Percentiles rank a stretch among this genome's conserved stretches.
Conservation (phyloP, 2,797 vertebrate species). For the Xyrichtys novacula region DNA sequence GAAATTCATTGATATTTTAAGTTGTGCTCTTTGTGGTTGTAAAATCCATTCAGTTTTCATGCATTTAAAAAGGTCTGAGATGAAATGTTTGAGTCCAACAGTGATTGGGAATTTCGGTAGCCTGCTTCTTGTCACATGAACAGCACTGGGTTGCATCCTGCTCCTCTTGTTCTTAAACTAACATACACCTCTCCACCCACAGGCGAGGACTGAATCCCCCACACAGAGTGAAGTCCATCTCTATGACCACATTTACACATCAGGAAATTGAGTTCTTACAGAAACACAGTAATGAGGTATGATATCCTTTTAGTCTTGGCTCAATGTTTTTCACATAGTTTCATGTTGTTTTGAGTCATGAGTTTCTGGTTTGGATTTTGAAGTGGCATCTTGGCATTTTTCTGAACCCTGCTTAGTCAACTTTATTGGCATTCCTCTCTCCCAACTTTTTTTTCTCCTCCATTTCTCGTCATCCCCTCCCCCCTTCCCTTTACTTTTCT, state of each 20-base stretch:
- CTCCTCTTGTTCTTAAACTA: constrained; percentile 54
- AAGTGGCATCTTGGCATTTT: constrained; percentile 35
- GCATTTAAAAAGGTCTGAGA: background rate
- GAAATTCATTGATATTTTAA: too few species aligned
- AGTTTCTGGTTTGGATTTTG: constrained; percentile 30
- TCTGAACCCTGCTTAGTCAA: constrained; percentile 43
- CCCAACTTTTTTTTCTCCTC: constrained; percentile 20
- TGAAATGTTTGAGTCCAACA: background rate
- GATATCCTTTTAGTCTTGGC: background rate
- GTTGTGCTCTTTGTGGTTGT: too few species aligned
- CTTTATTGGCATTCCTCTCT: constrained; percentile 74
- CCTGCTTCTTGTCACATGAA: constrained; percentile 18
- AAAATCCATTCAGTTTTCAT: background rate
- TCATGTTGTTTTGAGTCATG: constrained; percentile 13
- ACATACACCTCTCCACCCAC: constrained; percentile 60
- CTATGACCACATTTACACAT: constrained; percentile 99
- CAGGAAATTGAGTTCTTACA: constrained; percentile 99
- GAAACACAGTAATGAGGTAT: constrained; percentile 98
- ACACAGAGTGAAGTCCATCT: constrained; percentile 99
- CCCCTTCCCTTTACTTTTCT: constrained; percentile 54
- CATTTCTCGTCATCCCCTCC: constrained; percentile 55
- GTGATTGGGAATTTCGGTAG: constrained; percentile 22
- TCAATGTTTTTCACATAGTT: background rate
- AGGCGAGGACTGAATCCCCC: constrained; percentile 98
- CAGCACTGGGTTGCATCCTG: constrained; percentile 29